Percentiles rank a stretch among this genome's conserved stretches.
Conservation (phyloP, 2,888 invertebrate species). For the Lithophane socia region DNA sequence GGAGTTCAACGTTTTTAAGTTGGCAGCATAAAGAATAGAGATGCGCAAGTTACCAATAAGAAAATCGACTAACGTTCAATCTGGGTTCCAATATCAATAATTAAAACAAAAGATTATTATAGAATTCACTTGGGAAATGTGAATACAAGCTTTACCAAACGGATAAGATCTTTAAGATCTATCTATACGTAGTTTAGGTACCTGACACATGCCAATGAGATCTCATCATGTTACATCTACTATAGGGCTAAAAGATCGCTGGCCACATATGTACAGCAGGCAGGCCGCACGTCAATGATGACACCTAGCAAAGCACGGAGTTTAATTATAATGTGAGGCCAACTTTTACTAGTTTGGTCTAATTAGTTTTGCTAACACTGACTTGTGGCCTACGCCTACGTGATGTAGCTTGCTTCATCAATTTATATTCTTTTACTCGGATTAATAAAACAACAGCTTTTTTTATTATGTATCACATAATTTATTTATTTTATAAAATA, state of each 20-base stretch:
- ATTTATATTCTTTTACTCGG: neutral
- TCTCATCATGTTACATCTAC: neutral
- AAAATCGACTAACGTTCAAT: constrained; percentile 10
- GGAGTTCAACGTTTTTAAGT: constrained; percentile 1
- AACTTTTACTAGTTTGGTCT: neutral
- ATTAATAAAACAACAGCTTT: constrained; percentile 25
- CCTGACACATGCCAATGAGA: neutral
- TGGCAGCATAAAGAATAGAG: constrained; percentile 7
- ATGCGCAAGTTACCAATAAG: neutral
- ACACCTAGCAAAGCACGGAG: neutral
- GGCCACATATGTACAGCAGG: neutral
- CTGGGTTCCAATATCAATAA: too few species aligned
- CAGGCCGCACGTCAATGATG: neutral
- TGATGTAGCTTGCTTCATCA: neutral
- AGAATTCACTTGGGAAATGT: neutral
- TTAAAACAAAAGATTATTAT: neutral
- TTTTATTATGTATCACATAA: neutral
- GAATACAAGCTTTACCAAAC: neutral
- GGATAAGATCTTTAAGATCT: too few species aligned
- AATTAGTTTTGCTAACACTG: neutral
- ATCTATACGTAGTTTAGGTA: neutral
- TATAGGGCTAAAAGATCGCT: neutral
- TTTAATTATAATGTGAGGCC: neutral
- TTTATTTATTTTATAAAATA: constrained; percentile 36
- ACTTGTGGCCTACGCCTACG: neutral